Percentiles rank a stretch among this genome's conserved stretches.
phyloP scores from a whole-genome alignment of 2,888 invertebrate species.

The Volucella inanis region DNA sequence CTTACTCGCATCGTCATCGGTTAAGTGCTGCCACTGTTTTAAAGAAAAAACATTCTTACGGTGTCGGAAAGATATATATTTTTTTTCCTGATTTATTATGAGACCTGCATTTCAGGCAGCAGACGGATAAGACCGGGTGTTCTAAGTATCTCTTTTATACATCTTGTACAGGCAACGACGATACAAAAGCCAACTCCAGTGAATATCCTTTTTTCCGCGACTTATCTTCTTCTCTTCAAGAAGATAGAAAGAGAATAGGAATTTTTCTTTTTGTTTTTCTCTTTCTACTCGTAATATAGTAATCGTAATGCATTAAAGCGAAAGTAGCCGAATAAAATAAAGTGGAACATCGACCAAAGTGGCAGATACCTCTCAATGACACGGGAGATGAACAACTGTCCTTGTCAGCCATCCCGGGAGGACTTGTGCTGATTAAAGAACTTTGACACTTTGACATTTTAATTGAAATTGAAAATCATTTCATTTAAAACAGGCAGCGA shows the following conservation, averaged over 20 bases:
- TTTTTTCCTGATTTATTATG: conserved; percentile 52
- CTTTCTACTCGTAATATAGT: background rate
- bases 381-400: conserved; percentile 60
- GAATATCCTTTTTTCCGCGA: conserved; percentile 36
- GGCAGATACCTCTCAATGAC: conserved; percentile 31
- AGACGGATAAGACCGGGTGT: conserved; percentile 13
- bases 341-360: conserved; percentile 23
- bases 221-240: background rate
- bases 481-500: conserved; percentile 38
- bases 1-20: conserved; percentile 41
- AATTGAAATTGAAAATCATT: conserved; percentile 68
- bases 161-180: conserved; percentile 36
- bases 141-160: conserved; percentile 27
- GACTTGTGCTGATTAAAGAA: conserved; percentile 34
- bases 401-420: background rate
- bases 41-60: conserved; percentile 54
- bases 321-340: conserved; percentile 29
- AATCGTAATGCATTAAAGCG: conserved; percentile 24
- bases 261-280: background rate
- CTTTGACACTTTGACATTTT: conserved; percentile 66
- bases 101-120: conserved; percentile 47
- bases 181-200: conserved; percentile 34
- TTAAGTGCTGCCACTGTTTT: conserved; percentile 59
- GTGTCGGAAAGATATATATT: conserved; percentile 1
- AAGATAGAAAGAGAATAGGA: background rate